phyloP scores from a whole-genome alignment of 2,113 vertebrate species.

The Theropithecus gelada region DNA sequence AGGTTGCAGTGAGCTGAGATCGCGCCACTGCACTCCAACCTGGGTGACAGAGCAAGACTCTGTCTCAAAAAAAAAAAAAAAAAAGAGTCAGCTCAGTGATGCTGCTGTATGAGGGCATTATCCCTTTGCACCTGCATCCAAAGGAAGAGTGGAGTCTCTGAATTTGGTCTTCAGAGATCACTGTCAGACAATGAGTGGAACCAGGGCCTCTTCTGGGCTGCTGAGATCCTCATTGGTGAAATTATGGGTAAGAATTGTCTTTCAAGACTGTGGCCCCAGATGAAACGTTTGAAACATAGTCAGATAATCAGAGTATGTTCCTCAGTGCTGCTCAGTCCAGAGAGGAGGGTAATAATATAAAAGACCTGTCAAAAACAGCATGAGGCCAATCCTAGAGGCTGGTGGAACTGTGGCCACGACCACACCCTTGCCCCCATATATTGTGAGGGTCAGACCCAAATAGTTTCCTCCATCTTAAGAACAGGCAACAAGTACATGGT shows the following conservation, averaged over 20 bases:
- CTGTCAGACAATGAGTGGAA: not conserved
- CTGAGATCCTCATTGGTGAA: not conserved
- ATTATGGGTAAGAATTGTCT: not conserved
- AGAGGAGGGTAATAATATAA: not conserved
- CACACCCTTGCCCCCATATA: not conserved
- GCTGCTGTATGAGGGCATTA: constrained; percentile 21
- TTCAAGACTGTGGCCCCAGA: not conserved
- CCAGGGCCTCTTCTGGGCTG: not conserved
- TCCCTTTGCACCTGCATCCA: not conserved
- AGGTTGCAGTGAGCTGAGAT: not conserved
- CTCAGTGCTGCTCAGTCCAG: not conserved
- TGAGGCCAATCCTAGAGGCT: not conserved
- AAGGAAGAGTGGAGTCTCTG: not conserved
- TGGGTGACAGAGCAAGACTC: not conserved
- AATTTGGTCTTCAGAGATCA: constrained; percentile 12
- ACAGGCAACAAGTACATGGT: not conserved
- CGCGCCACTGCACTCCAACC: not conserved
- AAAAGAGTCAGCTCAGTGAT: not conserved
- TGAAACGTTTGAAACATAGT: not conserved
- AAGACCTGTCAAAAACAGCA: not conserved
- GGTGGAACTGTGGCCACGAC: not conserved
- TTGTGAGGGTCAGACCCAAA: not conserved
- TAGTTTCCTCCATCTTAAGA: not conserved
- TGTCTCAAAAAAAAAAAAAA: not conserved
- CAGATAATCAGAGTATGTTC: not conserved